Conservation (phyloP, 2,113 vertebrate species). For the Pachycephala philippinensis region DNA sequence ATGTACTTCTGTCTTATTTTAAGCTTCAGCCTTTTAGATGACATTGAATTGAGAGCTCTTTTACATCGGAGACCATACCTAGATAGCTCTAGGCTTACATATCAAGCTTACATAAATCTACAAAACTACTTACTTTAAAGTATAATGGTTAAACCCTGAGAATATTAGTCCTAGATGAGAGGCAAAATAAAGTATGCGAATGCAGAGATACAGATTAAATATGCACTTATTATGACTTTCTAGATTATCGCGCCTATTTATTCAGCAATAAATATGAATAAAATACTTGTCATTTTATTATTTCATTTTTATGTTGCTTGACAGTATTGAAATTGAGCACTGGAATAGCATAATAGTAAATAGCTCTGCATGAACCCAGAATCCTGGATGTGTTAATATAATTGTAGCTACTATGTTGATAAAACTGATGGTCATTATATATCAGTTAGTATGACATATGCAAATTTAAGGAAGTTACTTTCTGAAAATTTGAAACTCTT, state of each 20-base stretch:
- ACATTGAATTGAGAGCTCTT: neutral
- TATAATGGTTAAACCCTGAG: neutral
- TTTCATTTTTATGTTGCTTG: neutral
- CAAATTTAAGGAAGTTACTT: neutral
- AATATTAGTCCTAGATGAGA: neutral
- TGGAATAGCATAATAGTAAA: neutral
- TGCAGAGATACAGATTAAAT: neutral
- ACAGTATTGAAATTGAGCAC: neutral
- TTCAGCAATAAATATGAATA: neutral
- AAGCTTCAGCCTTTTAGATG: neutral
- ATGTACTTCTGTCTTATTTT: neutral
- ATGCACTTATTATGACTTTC: neutral
- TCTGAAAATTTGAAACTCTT: neutral
- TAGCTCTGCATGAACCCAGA: neutral
- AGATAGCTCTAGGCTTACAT: neutral
- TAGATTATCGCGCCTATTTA: neutral
- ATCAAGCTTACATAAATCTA: neutral
- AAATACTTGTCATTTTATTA: neutral
- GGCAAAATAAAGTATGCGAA: neutral
- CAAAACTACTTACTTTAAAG: neutral
- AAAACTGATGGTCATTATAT: neutral
- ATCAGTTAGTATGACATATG: neutral
- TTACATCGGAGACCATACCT: neutral
- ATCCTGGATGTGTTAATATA: neutral
- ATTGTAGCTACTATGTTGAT: neutral